Conservation (phyloP, 2,797 vertebrate species). For the Sebastes oblongus region DNA sequence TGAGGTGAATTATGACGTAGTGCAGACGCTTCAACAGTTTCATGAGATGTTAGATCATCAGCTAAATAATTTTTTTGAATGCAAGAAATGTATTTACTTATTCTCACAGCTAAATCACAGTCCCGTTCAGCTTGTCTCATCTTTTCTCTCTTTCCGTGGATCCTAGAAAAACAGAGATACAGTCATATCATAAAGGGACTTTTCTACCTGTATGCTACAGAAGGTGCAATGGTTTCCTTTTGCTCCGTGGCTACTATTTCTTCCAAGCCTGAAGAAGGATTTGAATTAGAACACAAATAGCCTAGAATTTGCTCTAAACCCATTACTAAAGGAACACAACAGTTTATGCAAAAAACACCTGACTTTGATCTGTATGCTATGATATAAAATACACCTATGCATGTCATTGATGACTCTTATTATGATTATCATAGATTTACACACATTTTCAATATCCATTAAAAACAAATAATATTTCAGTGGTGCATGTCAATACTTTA, state of each 20-base stretch:
- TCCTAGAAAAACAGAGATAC: neutral
- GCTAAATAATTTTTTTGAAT: neutral
- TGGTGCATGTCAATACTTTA: neutral
- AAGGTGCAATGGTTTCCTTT: neutral
- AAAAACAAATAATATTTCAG: neutral
- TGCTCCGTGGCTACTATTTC: neutral
- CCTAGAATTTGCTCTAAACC: neutral
- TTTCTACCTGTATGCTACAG: neutral
- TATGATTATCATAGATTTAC: neutral
- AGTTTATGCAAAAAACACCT: neutral
- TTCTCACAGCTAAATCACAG: neutral
- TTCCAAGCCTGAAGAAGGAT: neutral
- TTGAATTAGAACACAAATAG: neutral
- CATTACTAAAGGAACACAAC: neutral
- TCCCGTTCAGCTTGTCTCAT: neutral
- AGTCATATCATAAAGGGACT: neutral
- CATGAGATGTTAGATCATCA: neutral
- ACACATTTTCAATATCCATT: neutral
- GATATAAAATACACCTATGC: constrained; percentile 2
- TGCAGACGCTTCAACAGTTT: neutral
- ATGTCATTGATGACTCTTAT: neutral
- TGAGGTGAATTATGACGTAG: neutral
- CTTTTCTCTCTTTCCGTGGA: neutral
- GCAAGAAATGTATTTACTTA: neutral
- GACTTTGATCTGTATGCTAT: neutral